Base-by-base conservation (phyloP, 2,888 invertebrate species). In the Branchellion lobata region DNA sequence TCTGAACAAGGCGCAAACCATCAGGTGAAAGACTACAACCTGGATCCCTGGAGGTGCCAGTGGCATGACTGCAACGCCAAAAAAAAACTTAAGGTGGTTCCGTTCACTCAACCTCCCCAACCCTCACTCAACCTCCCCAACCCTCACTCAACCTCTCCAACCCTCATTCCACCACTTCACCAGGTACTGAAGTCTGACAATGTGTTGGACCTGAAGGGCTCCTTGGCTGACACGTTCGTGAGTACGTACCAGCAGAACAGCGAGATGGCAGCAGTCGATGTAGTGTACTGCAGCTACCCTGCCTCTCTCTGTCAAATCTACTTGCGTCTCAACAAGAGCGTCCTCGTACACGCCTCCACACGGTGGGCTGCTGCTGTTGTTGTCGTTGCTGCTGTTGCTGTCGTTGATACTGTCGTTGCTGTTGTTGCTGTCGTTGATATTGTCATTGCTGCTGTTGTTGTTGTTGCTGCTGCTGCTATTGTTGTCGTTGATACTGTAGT, bases 231-330 rank as follows among this genome's bases (percentile, higher is more conserved):
- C 40, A 53, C 75, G 31, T 81, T 75, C 57, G 51, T 77, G 53
- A 34, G 57, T 11, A 34, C 80, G 1, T 81, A 81, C 76, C 40
- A 53, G 36, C 71, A 80, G 33, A 79, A 81, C 47, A 57, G 47
- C 1, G 79, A 79, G 33, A 75, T 81, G 78, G 29, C 40, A 3
- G 33, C 78, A 1, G 80, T 81, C 14, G 81, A 81, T 51, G 78
- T 78, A 14, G 78, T 81, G 27, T 29, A 53, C 65, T 81, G 81
- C 47, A 53, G 81, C 69, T 73, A 81, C 47, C 76, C 72, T 1
- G 51, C 80, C 27, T 76, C 81, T 21, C 53, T 80, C 79, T 81
- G 81, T 34, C 78, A 81, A 33, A 40, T 81, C 29, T 81, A 74
- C 75, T 57, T 75, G 18, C 74, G 73, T 29, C 80, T 81, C 36